Evolutionary conservation across 2,888 invertebrate genomes (phyloP), one percentile per base, ranked within the genome.

Genomic region (Emmelina monodactyla): DNA sequence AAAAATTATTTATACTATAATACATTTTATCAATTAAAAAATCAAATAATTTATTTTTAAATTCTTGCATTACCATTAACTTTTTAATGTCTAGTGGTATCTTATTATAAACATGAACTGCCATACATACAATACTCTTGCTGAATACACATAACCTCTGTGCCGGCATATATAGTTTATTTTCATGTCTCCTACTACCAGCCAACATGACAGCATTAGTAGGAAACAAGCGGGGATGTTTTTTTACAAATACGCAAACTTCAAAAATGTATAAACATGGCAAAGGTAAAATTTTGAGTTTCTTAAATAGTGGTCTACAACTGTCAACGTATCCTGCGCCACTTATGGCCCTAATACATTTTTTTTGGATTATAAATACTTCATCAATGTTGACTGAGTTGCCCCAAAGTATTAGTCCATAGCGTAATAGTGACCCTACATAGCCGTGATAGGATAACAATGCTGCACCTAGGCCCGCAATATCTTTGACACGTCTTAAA

Each of bases 291-390:
- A 29, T 12, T 29, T 13, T 29, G 6, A 29, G 13, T 9, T 13
- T 29, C 13, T 14, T 14, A 12, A 29, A 29, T 5, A 29, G 9
- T 9, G 29, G 29, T 29, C 14, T 29, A 12, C 29, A 29, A 5
- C 13, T n/a, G n/a, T n/a, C n/a, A n/a, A n/a, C n/a, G n/a, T n/a
- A n/a, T 4, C 14, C 29, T 3, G 29, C 29, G 4, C 29, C 14
- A 4, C 11, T 3, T 29, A 29, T 11, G 4, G 29, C 12, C 4
- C 29, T 3, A 3, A 29, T 12, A 12, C 29, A 29, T 29, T 29
- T 12, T 29, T n/a, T 29, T 29, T 29, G 29, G 6, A 29, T 13
- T 29, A 4, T 29, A 29, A 29, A 29, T 29, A 29, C 4, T 4
- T 11, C 11, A 3, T 12, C 14, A 5, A 29, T 29, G 9, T 29